Base-by-base conservation (phyloP, 2,113 vertebrate species). In the Sterna hirundo region DNA sequence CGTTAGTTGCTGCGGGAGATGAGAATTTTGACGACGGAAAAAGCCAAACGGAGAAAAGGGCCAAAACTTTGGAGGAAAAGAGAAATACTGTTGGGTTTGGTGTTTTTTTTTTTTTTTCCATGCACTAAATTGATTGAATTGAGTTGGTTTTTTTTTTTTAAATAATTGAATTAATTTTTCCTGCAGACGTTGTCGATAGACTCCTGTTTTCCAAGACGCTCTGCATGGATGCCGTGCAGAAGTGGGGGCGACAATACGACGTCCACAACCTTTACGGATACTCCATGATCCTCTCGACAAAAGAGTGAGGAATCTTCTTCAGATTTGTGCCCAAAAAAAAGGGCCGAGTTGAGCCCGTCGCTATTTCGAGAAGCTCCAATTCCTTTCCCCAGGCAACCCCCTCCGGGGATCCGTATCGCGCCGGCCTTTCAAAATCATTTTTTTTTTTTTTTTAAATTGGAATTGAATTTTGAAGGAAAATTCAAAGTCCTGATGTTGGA, bases 181-280 rank as follows among this genome's bases (percentile, higher is more conserved):
- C 93, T 32, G 29, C 95, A 99, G 99, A 90, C 38, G 98, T 99
- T 90, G 92, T 99, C 78, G 99, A 99, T 90, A 96, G 97, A 44
- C 54, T 99, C 83, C 95, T 99, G 98, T 99, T 98, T 96, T 99
- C 98, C 94, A 99, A 99, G 96, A 99, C 99, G 21, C 81, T 99
- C 71, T 99, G 99, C 80, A 99, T 99, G 99, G 99, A 99, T 94
- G 96, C 99, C 57, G 93, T 98, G 62, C 99, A 99, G 77, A 47
- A 81, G 62, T 99, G 98, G 99, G 99, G 99, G 20, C 97, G 92
- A 42, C 99, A 99, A 22, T 99, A 99, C 74, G 98, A 99, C 96
- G 98, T 99, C n/a, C 99, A 99, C 94, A 99, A 98, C 96, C 98
- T 99, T 15, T 99, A 99, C 68, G 99, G 98, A 40, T 99, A 99